Percentiles rank a stretch among this genome's conserved stretches.
These are phyloP conservation scores for Patagioenas fasciata DNA, from an alignment of 2,113 vertebrate species.

Conservation along the genomic window DNA sequence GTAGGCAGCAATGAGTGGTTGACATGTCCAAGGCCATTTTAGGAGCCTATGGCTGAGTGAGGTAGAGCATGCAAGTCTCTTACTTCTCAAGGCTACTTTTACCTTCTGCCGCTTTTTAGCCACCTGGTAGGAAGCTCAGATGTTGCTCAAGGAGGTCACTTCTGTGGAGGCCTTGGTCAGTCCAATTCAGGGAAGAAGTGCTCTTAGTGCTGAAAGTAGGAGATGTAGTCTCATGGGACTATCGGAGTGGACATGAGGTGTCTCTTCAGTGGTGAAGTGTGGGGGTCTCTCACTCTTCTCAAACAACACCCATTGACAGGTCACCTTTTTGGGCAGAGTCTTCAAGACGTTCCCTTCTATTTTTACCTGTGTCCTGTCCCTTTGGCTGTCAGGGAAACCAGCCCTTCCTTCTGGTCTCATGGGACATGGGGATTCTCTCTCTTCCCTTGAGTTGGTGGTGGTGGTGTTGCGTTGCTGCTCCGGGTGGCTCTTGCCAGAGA, in stretches of 20 bases:
- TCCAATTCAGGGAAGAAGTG: neutral
- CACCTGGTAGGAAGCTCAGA: neutral
- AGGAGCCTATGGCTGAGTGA: neutral
- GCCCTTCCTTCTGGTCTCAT: neutral
- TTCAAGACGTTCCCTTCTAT: neutral
- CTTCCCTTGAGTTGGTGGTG: neutral
- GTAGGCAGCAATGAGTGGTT: conserved; percentile 55
- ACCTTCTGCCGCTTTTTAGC: neutral
- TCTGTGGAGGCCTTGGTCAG: neutral
- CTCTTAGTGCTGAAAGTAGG: neutral
- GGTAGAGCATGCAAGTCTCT: neutral
- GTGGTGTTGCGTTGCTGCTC: neutral
- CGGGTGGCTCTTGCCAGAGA: neutral
- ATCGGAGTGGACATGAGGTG: neutral
- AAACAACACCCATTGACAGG: neutral
- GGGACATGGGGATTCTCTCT: neutral
- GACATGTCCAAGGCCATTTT: neutral
- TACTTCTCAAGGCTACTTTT: neutral
- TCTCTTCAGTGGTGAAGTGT: neutral
- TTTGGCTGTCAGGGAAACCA: neutral
- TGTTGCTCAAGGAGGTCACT: neutral
- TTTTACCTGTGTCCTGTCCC: neutral
- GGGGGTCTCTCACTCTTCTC: neutral
- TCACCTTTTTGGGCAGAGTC: neutral
- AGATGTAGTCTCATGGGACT: neutral